A percentile compares a stretch with the other conserved stretches of the same genome.
Evolutionary conservation across 2,113 vertebrate species (phyloP).

Genomic region (Rostratula benghalensis): DNA sequence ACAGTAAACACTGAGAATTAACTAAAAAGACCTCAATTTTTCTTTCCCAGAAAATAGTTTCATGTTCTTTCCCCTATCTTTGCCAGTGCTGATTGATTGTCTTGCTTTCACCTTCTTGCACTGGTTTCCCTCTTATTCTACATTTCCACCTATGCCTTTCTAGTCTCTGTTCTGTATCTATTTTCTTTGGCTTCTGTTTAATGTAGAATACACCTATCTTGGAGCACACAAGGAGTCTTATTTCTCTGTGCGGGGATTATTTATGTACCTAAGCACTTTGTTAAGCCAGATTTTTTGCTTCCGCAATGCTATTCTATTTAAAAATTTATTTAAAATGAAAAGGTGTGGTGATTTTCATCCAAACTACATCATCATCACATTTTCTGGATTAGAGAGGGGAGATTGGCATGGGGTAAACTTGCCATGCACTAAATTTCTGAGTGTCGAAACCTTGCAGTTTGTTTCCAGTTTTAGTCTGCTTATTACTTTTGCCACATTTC

Average conservation of each 20-base stretch:
- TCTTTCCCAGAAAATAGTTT: neutral
- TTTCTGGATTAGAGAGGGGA: neutral
- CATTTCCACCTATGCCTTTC: neutral
- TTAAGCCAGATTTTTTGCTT: neutral
- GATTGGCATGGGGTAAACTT: neutral
- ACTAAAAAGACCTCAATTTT: neutral
- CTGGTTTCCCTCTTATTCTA: neutral
- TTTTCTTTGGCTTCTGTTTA: slow-evolving; percentile 28
- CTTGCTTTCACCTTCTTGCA: neutral
- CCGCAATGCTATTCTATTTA: neutral
- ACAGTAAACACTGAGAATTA: neutral
- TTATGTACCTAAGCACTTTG: neutral
- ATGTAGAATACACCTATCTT: neutral
- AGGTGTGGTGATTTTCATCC: neutral
- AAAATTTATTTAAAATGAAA: neutral
- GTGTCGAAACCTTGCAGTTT: neutral
- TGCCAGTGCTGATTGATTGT: neutral
- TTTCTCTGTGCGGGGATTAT: slow-evolving; percentile 12
- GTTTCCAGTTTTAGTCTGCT: neutral
- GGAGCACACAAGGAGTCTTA: neutral
- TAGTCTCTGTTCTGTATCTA: neutral
- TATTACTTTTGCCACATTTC: neutral
- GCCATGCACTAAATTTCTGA: neutral
- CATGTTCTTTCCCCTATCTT: neutral
- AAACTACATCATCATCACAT: neutral